Evolutionary conservation across 2,797 vertebrate species (phyloP).

Genomic region (Sebastes iracundus): DNA sequence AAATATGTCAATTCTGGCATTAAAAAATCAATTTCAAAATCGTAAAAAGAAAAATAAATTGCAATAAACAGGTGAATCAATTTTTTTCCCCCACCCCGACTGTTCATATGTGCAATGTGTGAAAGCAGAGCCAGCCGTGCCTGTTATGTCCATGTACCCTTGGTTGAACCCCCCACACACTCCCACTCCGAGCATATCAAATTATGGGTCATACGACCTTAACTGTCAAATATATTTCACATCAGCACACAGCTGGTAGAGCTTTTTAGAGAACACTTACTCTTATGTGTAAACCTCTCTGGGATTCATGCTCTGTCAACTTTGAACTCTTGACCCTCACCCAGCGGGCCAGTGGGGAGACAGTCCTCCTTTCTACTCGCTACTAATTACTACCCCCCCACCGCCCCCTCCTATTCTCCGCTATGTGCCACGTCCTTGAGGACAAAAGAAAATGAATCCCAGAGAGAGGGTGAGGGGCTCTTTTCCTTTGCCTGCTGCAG

Average conservation of each 20-base stretch:
- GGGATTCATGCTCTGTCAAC: conserved; percentile 41
- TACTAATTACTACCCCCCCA: background rate
- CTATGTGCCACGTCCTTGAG: background rate
- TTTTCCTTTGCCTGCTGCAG: background rate
- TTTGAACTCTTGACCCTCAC: conserved; percentile 50
- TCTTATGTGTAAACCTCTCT: conserved; percentile 9
- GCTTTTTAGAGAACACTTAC: conserved; percentile 27
- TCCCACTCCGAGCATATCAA: background rate
- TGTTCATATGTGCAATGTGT: background rate
- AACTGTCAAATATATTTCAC: conserved; percentile 56
- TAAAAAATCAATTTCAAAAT: too few species aligned
- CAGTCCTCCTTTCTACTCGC: background rate
- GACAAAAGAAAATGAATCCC: background rate
- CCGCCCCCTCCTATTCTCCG: rapidly evolving
- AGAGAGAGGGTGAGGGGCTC: background rate
- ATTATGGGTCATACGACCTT: conserved; percentile 43
- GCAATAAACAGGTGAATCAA: too few species aligned
- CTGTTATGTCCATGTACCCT: conserved; percentile 11
- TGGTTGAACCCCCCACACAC: background rate
- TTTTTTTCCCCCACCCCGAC: too few species aligned
- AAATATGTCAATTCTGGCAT: too few species aligned
- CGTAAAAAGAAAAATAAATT: too few species aligned
- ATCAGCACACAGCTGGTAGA: conserved; percentile 53
- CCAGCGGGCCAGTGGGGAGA: conserved; percentile 2
- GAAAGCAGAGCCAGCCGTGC: background rate